Evolutionary conservation across 2,113 vertebrate species (phyloP).

Genomic region (Ameiurus melas): DNA sequence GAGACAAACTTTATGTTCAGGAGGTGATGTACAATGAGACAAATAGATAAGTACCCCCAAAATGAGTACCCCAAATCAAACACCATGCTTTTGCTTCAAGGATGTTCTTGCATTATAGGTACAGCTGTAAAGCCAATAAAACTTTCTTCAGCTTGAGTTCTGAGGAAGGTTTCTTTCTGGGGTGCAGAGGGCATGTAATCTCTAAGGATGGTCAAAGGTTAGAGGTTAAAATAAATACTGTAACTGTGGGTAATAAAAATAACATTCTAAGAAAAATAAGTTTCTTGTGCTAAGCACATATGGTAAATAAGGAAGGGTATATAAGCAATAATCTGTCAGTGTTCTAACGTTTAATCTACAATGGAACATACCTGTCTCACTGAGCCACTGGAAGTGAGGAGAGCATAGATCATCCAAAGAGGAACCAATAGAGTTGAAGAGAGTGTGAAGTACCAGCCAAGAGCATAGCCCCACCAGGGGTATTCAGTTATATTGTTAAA

Average conservation of each 20-base stretch:
- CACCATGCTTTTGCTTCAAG: not conserved
- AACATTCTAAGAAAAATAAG: too few species aligned
- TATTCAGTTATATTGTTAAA: constrained; percentile 74
- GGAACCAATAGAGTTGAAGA: constrained; percentile 78
- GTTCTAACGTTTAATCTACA: not conserved
- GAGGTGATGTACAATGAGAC: too few species aligned
- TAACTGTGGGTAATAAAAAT: too few species aligned
- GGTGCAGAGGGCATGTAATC: constrained; percentile 66
- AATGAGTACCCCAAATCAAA: not conserved
- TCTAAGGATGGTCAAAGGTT: constrained; percentile 56
- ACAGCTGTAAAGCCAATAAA: not conserved
- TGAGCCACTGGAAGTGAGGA: constrained; percentile 33
- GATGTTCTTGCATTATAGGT: not conserved
- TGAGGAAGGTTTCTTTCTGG: constrained; percentile 61
- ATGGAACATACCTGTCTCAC: constrained; percentile 45
- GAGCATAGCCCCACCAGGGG: constrained; percentile 75
- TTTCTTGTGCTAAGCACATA: too few species aligned
- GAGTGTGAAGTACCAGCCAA: constrained; percentile 77
- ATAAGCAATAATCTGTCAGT: not conserved
- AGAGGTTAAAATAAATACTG: not conserved
- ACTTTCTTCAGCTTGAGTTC: constrained; percentile 29
- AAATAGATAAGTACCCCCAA: too few species aligned
- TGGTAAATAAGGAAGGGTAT: not conserved
- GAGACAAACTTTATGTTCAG: too few species aligned
- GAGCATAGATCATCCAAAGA: constrained; percentile 68